Conservation (phyloP, 2,888 invertebrate genomes). For the Horisme vitalbata region DNA sequence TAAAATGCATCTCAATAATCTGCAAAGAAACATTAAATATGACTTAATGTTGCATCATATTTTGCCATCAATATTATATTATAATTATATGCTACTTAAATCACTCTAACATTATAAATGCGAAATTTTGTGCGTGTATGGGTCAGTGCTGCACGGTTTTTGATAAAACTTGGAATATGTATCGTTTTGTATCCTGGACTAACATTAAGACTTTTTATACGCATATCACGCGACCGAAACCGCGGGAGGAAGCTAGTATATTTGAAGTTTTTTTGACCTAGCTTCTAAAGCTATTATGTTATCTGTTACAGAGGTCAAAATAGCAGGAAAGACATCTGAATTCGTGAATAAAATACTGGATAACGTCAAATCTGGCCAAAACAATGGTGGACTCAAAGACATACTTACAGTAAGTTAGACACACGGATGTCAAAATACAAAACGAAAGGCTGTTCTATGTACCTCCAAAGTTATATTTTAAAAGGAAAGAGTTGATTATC, state of each 20-base stretch:
- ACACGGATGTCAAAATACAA: constrained; percentile 56
- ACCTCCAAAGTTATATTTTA: constrained; percentile 80
- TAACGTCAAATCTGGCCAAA: constrained; percentile 91
- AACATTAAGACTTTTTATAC: no score
- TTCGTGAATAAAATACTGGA: constrained; percentile 96
- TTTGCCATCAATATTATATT: background rate
- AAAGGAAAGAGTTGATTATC: constrained; percentile 61
- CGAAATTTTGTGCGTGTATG: no score
- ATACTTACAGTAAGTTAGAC: constrained; percentile 65
- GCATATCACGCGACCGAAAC: no score
- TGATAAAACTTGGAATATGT: no score
- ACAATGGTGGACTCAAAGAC: constrained; percentile 90
- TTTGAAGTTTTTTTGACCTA: no score
- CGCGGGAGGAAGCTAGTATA: no score
- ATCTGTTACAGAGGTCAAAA: constrained; percentile 87
- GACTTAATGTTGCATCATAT: constrained; percentile 9
- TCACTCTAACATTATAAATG: no score
- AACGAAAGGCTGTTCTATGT: constrained; percentile 82
- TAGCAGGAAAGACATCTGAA: constrained; percentile 96
- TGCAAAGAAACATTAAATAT: background rate
- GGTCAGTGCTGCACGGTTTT: no score
- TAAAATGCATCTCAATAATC: no score
- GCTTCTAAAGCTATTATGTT: no score
- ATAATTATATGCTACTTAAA: background rate
- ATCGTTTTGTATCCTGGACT: no score